Percentiles rank a stretch among this genome's conserved stretches.
Evolutionary conservation across 2,797 vertebrate genomes (phyloP).

Genomic region (Delichon dasypus): DNA sequence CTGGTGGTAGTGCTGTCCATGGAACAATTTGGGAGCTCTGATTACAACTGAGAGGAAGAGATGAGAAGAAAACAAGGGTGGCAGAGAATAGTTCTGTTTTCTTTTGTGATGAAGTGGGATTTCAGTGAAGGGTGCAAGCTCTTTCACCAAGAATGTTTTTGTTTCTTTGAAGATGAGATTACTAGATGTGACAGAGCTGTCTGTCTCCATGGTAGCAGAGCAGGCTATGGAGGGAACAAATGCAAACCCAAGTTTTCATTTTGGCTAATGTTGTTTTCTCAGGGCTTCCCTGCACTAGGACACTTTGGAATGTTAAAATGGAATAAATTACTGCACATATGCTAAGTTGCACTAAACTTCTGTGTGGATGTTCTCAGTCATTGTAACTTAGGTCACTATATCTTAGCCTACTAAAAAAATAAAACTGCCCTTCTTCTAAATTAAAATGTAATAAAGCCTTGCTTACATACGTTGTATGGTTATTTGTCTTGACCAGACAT

Average conservation of each 20-base stretch:
- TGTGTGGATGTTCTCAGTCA: not conserved
- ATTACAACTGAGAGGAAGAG: not conserved
- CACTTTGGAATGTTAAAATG: not conserved
- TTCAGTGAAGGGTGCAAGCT: not conserved
- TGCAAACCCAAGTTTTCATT: conserved; percentile 30
- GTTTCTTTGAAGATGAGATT: conserved; percentile 60
- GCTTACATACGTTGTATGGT: not conserved
- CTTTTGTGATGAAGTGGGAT: not conserved
- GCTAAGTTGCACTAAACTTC: not conserved
- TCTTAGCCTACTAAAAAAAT: not conserved
- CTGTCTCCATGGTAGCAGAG: conserved; percentile 52
- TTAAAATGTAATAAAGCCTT: not conserved
- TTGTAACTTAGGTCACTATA: not conserved
- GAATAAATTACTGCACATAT: not conserved
- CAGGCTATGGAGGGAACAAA: conserved; percentile 3
- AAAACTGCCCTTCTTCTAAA: not conserved
- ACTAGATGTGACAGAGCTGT: conserved; percentile 33
- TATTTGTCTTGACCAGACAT: conserved; percentile 4
- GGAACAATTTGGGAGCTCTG: not conserved
- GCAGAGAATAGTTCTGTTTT: not conserved
- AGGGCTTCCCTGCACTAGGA: not conserved
- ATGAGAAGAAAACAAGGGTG: not conserved
- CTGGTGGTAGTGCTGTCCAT: not conserved
- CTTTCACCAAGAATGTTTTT: conserved; percentile 48
- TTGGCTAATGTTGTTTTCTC: not conserved